Conservation (phyloP, 1,140 invertebrate genomes). For the Brachionus manjavacas region DNA sequence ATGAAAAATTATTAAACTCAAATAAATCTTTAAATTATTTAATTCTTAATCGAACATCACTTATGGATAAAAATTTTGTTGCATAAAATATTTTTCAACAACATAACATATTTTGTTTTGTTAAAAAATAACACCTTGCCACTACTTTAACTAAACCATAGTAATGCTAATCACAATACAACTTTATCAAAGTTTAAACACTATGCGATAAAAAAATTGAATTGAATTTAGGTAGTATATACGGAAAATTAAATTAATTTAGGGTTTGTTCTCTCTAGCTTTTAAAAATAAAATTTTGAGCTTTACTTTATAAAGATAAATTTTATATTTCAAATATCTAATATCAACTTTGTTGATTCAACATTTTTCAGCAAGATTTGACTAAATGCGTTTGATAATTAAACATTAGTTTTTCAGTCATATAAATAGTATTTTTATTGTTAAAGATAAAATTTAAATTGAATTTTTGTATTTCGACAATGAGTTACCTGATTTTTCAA, state of each 20-base stretch:
- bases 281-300: not conserved
- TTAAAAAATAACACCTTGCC: no score
- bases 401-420: not conserved
- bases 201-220: not conserved
- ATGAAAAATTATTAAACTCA: no score
- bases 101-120: no score
- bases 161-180: not conserved
- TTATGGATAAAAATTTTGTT: no score
- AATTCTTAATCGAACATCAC: no score
- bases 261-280: not conserved
- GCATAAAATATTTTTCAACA: no score
- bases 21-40: no score
- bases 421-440: not conserved
- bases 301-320: no score
- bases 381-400: not conserved
- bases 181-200: not conserved
- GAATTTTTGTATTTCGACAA: not conserved
- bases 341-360: not conserved
- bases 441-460: not conserved
- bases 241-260: not conserved
- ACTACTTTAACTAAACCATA: no score
- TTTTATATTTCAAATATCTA: not conserved
- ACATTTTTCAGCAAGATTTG: not conserved
- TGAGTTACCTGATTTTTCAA: not conserved
- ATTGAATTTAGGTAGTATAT: not conserved